Conservation (phyloP, 2,888 invertebrate genomes). For the Campaea margaritaria region DNA sequence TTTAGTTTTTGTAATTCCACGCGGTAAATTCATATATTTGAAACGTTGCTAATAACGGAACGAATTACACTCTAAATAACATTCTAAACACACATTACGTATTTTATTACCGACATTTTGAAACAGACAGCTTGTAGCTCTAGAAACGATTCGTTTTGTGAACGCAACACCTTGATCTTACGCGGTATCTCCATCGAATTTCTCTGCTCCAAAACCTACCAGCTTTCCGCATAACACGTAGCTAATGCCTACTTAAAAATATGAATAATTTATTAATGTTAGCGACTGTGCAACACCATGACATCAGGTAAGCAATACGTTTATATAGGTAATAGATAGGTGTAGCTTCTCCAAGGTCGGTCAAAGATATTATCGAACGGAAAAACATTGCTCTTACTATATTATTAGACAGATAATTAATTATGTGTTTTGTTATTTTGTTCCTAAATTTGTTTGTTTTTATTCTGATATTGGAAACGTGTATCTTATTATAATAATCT, state of each 20-base stretch:
- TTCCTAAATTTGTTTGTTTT: too few species aligned
- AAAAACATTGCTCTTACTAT: constrained; percentile 30
- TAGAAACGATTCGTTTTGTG: constrained; percentile 9
- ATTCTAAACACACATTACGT: background rate
- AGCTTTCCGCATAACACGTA: constrained; percentile 17
- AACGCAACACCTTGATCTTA: constrained; percentile 3
- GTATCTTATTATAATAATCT: too few species aligned
- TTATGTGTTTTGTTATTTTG: background rate
- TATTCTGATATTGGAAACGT: too few species aligned
- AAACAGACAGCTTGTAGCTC: background rate
- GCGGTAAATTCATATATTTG: too few species aligned
- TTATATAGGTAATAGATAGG: constrained; percentile 7
- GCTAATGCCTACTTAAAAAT: constrained; percentile 14
- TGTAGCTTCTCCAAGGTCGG: constrained; percentile 33
- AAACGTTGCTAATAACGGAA: background rate
- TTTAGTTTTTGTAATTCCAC: too few species aligned
- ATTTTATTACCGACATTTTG: background rate
- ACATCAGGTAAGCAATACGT: constrained; percentile 30
- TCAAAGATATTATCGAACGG: constrained; percentile 27
- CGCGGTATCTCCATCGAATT: constrained; percentile 8
- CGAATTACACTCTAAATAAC: background rate
- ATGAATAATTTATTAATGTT: constrained; percentile 32
- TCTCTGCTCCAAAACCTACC: constrained; percentile 13
- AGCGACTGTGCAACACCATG: constrained; percentile 29
- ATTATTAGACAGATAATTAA: background rate